phyloP scores from a whole-genome alignment of 2,113 vertebrate genomes.

The Phocoena phocoena region DNA sequence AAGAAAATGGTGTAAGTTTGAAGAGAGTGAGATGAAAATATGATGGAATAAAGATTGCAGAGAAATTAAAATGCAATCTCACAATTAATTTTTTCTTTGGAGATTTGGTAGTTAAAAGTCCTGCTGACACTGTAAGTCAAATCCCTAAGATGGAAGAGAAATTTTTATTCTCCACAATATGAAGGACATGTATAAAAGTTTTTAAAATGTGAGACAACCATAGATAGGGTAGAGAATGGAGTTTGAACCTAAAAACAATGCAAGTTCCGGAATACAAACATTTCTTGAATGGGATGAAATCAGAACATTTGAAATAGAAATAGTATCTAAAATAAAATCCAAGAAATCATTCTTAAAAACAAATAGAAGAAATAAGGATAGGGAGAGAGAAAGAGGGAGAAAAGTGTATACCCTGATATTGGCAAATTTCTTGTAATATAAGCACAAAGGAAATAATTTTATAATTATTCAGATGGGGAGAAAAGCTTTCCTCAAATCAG shows the following conservation, averaged over 20 bases:
- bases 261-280: not conserved
- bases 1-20: not conserved
- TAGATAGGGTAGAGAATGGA: not conserved
- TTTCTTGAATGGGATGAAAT: not conserved
- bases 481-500: not conserved
- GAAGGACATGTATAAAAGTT: not conserved
- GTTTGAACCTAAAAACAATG: not conserved
- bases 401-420: not conserved
- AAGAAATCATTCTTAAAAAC: conserved; percentile 13
- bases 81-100: not conserved
- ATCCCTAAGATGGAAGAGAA: not conserved
- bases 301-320: conserved; percentile 14
- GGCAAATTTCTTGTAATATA: not conserved
- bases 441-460: not conserved
- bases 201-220: not conserved
- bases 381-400: not conserved
- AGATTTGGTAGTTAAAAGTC: not conserved
- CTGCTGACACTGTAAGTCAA: not conserved
- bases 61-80: conserved; percentile 8
- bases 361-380: not conserved
- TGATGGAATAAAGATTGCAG: not conserved
- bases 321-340: not conserved
- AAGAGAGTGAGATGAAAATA: not conserved
- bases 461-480: not conserved
- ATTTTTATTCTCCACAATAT: not conserved